Conservation (phyloP, 2,113 vertebrate genomes). For the Ptilonorhynchus violaceus region DNA sequence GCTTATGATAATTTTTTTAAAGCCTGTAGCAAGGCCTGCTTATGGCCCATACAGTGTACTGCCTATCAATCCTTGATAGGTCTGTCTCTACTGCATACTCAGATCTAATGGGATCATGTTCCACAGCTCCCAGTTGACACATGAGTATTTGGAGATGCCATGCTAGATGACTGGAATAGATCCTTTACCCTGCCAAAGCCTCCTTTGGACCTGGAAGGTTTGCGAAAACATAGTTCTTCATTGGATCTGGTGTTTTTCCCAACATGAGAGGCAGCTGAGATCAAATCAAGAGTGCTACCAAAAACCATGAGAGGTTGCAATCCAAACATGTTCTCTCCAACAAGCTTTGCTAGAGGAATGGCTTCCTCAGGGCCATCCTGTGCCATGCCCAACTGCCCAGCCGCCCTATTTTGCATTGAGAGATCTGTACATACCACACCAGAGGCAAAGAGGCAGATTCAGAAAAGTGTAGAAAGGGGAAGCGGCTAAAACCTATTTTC, state of each 20-base stretch:
- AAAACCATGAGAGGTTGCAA: not conserved
- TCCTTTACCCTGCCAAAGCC: not conserved
- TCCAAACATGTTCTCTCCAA: not conserved
- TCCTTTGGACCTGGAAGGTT: not conserved
- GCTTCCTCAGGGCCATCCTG: rapidly evolving
- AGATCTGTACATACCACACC: not conserved
- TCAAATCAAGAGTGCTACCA: not conserved
- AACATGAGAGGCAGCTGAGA: not conserved
- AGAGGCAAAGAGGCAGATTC: not conserved
- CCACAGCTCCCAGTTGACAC: not conserved
- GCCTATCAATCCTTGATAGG: not conserved
- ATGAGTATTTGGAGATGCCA: rapidly evolving
- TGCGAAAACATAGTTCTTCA: not conserved
- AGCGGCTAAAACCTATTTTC: not conserved
- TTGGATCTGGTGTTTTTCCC: not conserved
- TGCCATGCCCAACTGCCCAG: not conserved
- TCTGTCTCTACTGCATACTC: not conserved
- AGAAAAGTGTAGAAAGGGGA: not conserved
- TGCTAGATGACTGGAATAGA: not conserved
- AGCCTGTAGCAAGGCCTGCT: not conserved
- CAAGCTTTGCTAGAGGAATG: not conserved
- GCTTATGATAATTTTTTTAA: not conserved
- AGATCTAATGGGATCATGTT: not conserved
- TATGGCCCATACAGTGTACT: not conserved
- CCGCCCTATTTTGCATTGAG: not conserved